Evolutionary conservation across 2,888 invertebrate genomes (phyloP).

Genomic region (Cetonia aurata): DNA sequence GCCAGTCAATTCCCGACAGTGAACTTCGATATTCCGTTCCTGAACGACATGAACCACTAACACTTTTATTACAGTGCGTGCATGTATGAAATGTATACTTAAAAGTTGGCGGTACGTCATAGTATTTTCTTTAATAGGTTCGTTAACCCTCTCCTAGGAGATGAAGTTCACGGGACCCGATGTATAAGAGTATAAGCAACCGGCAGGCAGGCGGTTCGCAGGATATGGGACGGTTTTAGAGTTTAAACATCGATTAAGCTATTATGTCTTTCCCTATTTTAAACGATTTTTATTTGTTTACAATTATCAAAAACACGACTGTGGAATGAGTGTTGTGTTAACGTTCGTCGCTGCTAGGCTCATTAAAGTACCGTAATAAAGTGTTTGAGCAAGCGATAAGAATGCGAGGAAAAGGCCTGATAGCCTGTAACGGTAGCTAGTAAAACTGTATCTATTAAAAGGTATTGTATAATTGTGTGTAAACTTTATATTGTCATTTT

Average conservation of each 20-base stretch:
- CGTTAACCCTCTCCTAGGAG: constrained; percentile 15
- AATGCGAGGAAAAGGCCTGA: too few species aligned
- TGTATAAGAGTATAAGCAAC: too few species aligned
- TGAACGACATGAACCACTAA: constrained; percentile 23
- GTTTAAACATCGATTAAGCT: too few species aligned
- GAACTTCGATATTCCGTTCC: constrained; percentile 18
- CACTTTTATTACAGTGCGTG: constrained; percentile 4
- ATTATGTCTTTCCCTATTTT: too few species aligned
- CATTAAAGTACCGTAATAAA: not conserved
- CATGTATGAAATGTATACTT: not conserved
- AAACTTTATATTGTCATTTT: too few species aligned
- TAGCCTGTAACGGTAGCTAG: too few species aligned
- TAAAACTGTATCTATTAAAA: too few species aligned
- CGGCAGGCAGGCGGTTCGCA: too few species aligned
- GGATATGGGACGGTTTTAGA: too few species aligned
- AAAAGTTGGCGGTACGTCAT: constrained; percentile 3
- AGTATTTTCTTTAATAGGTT: constrained; percentile 17
- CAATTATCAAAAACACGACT: not conserved
- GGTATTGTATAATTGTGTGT: too few species aligned
- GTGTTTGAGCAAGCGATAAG: too few species aligned
- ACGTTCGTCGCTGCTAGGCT: not conserved
- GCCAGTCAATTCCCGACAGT: constrained; percentile 9
- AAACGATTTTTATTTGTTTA: not conserved
- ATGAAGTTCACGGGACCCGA: not conserved
- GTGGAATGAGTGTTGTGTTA: not conserved